Evolutionary conservation across 2,797 vertebrate species (phyloP), one percentile per base, ranked within the genome.

Genomic region (Aphelocoma californica): DNA sequence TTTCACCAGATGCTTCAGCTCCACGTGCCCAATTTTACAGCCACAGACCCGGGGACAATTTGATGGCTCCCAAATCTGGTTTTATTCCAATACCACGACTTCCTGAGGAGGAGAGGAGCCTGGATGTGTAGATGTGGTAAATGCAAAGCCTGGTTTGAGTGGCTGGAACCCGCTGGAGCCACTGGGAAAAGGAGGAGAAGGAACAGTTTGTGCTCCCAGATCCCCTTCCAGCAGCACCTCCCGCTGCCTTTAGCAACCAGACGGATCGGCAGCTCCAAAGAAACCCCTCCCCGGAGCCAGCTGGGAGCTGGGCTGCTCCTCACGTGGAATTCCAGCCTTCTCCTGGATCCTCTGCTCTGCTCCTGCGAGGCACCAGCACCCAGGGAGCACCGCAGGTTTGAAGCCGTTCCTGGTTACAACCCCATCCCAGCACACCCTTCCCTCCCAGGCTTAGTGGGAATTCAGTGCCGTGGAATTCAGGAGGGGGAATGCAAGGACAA

Each of bases 321-420:
- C 70, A 17, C 18, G 24, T 57, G 70, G 17, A 45, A 38, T 32
- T 56, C 47, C 88, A 66, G 70, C 13, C 10, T 29, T 10, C 50
- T 74, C 79, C 88, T 4, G 7, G 24, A 31, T 42, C 60, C 38
- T 31, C 1, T 2, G 38, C 60, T 26, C 57, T 4, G 56, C n/a
- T 57, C 56, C 56, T 2, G 7, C 1, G 21, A 24, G 54, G 54
- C 54, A 15, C 9, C 32, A 2, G 32, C 7, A 18, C 2, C n/a
- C 44, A 25, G 64, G 50, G 40, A 60, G 8, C 0, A 20, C 10
- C 1, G 50, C 8, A 11, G 61, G 14, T 15, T 12, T 2, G 28
- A 3, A 38, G 62, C 7, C 11, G 54, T 3, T 38, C 1, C 4
- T 10, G n/a, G 24, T 4, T 6, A 28, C 2, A 15, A 57, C 1